phyloP scores from a whole-genome alignment of 2,113 vertebrate genomes.

The Pycnonotus jocosus region DNA sequence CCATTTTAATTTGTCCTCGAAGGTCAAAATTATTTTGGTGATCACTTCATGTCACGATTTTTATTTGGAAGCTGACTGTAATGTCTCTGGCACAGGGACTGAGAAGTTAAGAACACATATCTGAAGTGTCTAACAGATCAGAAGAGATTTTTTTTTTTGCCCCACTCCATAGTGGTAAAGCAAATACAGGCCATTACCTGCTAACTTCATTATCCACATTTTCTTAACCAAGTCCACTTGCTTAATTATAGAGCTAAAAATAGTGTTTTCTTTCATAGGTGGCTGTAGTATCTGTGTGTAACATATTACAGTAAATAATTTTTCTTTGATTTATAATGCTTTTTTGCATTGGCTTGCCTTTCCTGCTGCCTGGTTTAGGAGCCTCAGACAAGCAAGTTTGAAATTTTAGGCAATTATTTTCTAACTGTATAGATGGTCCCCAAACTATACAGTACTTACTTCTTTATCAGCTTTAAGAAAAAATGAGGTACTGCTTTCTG shows the following conservation, averaged over 20 bases:
- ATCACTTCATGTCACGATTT: conserved; percentile 27
- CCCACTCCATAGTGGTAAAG: not conserved
- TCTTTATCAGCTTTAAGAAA: not conserved
- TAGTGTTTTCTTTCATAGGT: not conserved
- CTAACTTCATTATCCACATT: not conserved
- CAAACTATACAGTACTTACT: not conserved
- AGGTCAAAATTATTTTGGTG: conserved; percentile 26
- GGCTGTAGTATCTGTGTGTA: not conserved
- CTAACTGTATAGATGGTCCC: not conserved
- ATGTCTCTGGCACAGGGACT: not conserved
- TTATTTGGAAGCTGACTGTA: conserved; percentile 10
- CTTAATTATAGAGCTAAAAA: not conserved
- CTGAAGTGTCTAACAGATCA: not conserved
- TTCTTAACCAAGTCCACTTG: not conserved
- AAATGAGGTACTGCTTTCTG: not conserved
- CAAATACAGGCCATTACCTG: not conserved
- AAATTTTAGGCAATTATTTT: not conserved
- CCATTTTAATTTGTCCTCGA: conserved; percentile 16
- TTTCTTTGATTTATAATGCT: not conserved
- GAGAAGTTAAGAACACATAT: not conserved
- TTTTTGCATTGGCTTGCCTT: not conserved
- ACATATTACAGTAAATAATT: not conserved
- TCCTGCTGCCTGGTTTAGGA: not conserved
- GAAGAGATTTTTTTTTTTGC: not conserved
- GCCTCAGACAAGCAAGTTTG: not conserved